Evolutionary conservation across 2,888 invertebrate species (phyloP).

Genomic region (Spialia ferax): DNA sequence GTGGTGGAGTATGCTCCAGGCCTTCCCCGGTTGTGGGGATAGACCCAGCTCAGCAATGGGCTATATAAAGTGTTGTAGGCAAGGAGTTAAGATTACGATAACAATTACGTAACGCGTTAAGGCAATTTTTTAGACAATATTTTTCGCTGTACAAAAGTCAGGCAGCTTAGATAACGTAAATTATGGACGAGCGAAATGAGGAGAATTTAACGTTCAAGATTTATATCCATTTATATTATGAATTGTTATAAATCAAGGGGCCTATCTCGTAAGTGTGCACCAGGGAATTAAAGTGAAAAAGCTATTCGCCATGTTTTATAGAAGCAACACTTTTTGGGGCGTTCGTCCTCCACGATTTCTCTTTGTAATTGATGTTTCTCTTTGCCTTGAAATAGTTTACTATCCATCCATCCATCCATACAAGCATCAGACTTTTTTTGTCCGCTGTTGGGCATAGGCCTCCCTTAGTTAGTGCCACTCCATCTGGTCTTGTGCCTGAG

Average conservation of each 20-base stretch:
- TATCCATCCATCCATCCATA: no score
- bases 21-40: no score
- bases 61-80: no score
- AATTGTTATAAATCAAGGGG: slow-evolving; percentile 25
- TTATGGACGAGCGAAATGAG: slow-evolving; percentile 17
- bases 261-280: slow-evolving; percentile 17
- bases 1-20: no score
- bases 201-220: slow-evolving; percentile 20
- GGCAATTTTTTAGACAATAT: neutral
- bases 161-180: slow-evolving; percentile 13
- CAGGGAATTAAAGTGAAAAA: neutral
- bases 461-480: no score
- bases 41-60: no score
- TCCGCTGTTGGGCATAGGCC: no score
- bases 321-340: neutral
- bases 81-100: neutral
- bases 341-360: neutral
- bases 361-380: neutral
- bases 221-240: slow-evolving; percentile 31
- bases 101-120: neutral
- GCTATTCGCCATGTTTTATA: neutral
- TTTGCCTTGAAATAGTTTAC: neutral
- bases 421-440: no score
- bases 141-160: neutral
- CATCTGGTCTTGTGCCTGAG: no score